Percentiles rank a stretch among this genome's conserved stretches.
phyloP scores from a whole-genome alignment of 1,140 invertebrate species.

The Heliconius eleuchia region DNA sequence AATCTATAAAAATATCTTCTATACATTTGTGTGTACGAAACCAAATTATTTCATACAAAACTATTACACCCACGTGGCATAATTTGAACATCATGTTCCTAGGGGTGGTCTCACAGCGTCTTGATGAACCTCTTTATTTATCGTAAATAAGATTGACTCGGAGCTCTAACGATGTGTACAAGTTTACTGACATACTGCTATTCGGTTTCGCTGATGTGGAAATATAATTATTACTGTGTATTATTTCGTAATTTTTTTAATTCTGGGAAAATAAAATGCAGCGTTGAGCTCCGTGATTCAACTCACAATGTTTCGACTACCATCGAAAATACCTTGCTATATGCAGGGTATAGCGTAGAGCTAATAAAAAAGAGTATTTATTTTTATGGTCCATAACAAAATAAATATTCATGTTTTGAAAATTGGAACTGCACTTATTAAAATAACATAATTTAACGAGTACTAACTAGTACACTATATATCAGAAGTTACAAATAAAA shows the following conservation, averaged over 20 bases:
- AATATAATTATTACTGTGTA: background rate
- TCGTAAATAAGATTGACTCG: conserved; percentile 42
- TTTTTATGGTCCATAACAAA: too few species aligned
- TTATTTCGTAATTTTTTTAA: background rate
- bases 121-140: conserved; percentile 49
- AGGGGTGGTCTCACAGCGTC: conserved; percentile 14
- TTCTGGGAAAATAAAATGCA: too few species aligned
- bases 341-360: too few species aligned
- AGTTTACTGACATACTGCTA: conserved; percentile 2
- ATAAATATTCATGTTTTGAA: too few species aligned
- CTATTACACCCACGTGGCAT: conserved; percentile 13
- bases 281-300: too few species aligned
- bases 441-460: background rate
- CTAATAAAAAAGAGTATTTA: too few species aligned
- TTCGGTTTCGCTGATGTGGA: background rate
- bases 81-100: conserved; percentile 10
- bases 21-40: too few species aligned
- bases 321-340: too few species aligned
- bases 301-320: too few species aligned
- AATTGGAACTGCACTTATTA: background rate
- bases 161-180: conserved; percentile 42
- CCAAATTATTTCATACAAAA: background rate
- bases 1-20: too few species aligned
- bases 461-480: conserved; percentile 6
- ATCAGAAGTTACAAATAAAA: conserved; percentile 21